Evolutionary conservation across 2,888 invertebrate genomes (phyloP).

Genomic region (Ectropis crepuscularia): DNA sequence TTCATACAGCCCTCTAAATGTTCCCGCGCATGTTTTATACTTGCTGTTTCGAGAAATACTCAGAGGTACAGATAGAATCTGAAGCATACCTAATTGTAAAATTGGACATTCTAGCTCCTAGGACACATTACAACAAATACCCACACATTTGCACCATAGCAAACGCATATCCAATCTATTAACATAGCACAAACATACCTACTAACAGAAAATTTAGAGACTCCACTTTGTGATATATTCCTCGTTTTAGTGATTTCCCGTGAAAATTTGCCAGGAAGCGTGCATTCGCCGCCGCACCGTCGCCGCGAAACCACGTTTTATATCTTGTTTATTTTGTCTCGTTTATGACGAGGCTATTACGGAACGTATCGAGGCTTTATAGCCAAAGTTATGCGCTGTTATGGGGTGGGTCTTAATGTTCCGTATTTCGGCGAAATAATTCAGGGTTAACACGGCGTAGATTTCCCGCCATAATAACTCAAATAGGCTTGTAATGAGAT

Average conservation of each 20-base stretch:
- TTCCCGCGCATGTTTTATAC: too few species aligned
- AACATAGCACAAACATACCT: too few species aligned
- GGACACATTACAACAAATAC: too few species aligned
- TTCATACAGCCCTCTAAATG: too few species aligned
- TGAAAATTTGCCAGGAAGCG: not conserved
- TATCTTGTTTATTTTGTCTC: constrained; percentile 24
- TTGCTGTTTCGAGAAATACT: too few species aligned
- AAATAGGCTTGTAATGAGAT: constrained; percentile 8
- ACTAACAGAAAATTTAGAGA: too few species aligned
- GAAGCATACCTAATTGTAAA: too few species aligned
- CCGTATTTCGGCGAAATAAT: constrained; percentile 12
- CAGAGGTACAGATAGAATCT: too few species aligned
- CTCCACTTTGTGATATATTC: too few species aligned
- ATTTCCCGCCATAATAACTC: constrained; percentile 3
- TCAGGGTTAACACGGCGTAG: constrained; percentile 9
- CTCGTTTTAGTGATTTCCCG: not conserved
- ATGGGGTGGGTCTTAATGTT: constrained; percentile 18
- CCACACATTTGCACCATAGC: too few species aligned
- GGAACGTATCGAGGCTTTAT: constrained; percentile 22
- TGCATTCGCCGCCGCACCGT: constrained; percentile 8
- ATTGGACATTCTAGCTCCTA: too few species aligned
- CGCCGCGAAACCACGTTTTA: constrained; percentile 19
- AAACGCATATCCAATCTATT: too few species aligned
- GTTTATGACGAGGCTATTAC: constrained; percentile 23
- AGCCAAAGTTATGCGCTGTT: constrained; percentile 19